A percentile compares a stretch with the other conserved stretches of the same genome.
These are phyloP conservation scores for Zoanthus solanderi DNA, from an alignment of 92 coral and sea anemone genomes.

Conservation along the genomic window DNA sequence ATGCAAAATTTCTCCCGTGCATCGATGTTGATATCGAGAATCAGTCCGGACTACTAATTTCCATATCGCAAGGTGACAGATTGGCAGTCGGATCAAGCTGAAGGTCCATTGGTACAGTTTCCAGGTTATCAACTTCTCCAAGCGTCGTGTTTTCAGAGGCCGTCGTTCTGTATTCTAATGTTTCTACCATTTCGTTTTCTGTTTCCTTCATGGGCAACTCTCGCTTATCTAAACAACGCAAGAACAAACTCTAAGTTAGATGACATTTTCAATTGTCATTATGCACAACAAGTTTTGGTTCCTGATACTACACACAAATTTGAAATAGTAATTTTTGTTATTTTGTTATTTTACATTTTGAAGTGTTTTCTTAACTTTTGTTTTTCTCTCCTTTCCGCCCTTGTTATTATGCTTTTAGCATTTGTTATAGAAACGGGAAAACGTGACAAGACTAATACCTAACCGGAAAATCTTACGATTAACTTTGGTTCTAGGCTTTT, in stretches of 20 bases:
- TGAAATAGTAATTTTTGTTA: too few species aligned
- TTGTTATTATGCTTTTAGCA: too few species aligned
- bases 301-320: too few species aligned
- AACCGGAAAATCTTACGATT: too few species aligned
- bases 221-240: slow-evolving; percentile 16
- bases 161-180: neutral
- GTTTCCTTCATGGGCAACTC: neutral
- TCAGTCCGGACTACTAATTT: slow-evolving; percentile 49
- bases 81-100: slow-evolving; percentile 40
- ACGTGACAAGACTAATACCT: too few species aligned
- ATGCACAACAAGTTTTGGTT: too few species aligned
- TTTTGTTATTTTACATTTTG: too few species aligned
- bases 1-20: neutral
- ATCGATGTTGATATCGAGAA: neutral
- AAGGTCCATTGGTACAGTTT: slow-evolving; percentile 33
- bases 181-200: slow-evolving; percentile 20
- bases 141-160: slow-evolving; percentile 8
- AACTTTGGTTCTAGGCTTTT: too few species aligned
- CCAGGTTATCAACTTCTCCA: slow-evolving; percentile 34
- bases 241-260: neutral
- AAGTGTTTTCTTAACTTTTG: too few species aligned
- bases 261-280: neutral
- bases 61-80: slow-evolving; percentile 46
- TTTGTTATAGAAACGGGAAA: too few species aligned
- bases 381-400: too few species aligned